A percentile compares a stretch with the other conserved stretches of the same genome.
Evolutionary conservation across 2,113 vertebrate genomes (phyloP).

Genomic region (Paracanthobrama guichenoti): DNA sequence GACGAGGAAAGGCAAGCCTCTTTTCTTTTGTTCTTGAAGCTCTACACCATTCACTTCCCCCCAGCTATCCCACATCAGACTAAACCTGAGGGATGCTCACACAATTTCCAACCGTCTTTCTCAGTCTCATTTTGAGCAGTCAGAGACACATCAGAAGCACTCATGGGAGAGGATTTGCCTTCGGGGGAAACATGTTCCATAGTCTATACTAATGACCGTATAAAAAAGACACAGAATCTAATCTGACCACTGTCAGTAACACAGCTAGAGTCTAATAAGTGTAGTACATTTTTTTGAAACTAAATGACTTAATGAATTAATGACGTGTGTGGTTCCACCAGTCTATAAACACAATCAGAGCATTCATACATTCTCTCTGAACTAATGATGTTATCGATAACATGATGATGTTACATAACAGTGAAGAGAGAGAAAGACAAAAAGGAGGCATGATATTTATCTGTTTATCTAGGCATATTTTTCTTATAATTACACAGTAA

Average conservation of each 20-base stretch:
- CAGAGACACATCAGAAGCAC: neutral
- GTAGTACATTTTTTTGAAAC: neutral
- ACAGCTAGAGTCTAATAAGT: neutral
- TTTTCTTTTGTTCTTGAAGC: conserved; percentile 18
- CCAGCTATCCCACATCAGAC: neutral
- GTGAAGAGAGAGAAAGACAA: neutral
- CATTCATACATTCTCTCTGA: neutral
- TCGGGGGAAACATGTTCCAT: conserved; percentile 17
- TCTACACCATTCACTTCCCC: neutral
- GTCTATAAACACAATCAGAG: neutral
- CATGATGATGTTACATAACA: neutral
- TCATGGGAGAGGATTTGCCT: conserved; percentile 3
- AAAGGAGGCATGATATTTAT: neutral
- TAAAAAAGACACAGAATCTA: neutral
- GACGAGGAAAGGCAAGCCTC: neutral
- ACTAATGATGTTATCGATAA: neutral
- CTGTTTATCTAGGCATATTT: neutral
- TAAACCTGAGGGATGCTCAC: neutral
- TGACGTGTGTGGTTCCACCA: neutral
- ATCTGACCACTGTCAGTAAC: conserved; percentile 15
- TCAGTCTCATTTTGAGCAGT: conserved; percentile 9
- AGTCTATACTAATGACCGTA: conserved; percentile 9
- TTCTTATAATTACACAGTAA: neutral
- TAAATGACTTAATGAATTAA: neutral
- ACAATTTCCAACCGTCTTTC: conserved; percentile 12